Conservation (phyloP, 2,113 vertebrate species). For the Falco punctatus region DNA sequence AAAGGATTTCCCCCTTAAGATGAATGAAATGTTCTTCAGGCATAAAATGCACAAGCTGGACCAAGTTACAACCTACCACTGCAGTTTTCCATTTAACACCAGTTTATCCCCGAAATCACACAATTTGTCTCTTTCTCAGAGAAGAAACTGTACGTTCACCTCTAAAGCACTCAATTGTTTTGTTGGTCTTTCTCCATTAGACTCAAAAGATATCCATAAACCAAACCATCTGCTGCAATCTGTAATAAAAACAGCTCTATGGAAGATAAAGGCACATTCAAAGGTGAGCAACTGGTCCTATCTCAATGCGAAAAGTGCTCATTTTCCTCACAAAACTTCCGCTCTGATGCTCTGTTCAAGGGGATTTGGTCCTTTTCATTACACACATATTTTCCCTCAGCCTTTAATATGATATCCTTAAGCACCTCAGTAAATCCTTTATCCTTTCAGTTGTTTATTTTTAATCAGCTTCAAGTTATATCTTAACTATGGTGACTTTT, state of each 20-base stretch:
- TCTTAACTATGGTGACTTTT: background rate
- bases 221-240: background rate
- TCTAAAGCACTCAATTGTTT: background rate
- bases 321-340: background rate
- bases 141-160: background rate
- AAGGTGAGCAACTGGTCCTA: background rate
- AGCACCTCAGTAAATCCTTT: background rate
- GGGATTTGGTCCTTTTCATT: background rate
- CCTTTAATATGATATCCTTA: background rate
- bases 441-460: background rate
- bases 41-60: background rate
- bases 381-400: background rate
- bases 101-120: background rate
- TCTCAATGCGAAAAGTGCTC: background rate
- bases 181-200: background rate
- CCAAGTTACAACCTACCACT: rapidly evolving
- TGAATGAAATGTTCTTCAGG: background rate
- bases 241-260: background rate
- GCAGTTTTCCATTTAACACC: background rate
- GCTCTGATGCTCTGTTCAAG: background rate
- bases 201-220: background rate
- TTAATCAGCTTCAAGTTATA: background rate
- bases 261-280: rapidly evolving
- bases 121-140: background rate
- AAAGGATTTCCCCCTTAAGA: background rate